Conservation (phyloP, 2,888 invertebrate species). For the Cyclophora punctaria region DNA sequence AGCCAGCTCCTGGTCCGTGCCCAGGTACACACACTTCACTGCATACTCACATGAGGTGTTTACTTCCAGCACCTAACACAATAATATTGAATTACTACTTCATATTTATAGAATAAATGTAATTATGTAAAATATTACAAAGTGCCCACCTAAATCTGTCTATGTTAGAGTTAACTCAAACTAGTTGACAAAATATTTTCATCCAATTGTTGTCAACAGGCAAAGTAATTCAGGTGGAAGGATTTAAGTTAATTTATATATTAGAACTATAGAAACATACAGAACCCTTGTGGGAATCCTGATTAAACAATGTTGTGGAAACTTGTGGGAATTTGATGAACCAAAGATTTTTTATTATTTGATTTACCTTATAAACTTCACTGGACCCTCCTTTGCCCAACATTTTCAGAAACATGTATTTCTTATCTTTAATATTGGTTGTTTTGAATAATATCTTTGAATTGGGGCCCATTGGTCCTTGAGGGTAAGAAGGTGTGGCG, state of each 20-base stretch:
- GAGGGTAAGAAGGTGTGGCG: conserved; percentile 64
- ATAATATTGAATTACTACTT: too few relatives aligned
- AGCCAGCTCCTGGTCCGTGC: conserved; percentile 80
- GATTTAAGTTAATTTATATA: too few relatives aligned
- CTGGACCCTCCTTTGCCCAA: conserved; percentile 94
- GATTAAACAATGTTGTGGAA: too few relatives aligned
- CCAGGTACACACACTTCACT: conserved; percentile 88
- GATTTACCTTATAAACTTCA: conserved; percentile 79
- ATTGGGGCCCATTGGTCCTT: conserved; percentile 39
- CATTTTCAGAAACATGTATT: conserved; percentile 82
- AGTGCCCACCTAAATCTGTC: too few relatives aligned
- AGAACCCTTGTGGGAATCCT: too few relatives aligned
- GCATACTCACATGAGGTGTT: conserved; percentile 78
- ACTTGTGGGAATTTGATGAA: background rate
- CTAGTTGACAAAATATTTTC: too few relatives aligned
- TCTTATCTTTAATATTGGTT: conserved; percentile 80
- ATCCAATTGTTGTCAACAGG: too few relatives aligned
- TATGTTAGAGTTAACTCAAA: too few relatives aligned
- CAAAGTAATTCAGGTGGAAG: too few relatives aligned
- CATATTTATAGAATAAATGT: too few relatives aligned
- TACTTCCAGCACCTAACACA: conserved; percentile 76
- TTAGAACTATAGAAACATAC: too few relatives aligned
- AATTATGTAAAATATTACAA: too few relatives aligned
- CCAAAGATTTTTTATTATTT: background rate
- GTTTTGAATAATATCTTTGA: conserved; percentile 62